Base-by-base conservation (phyloP, 2,797 vertebrate species). In the Anguilla marmorata region DNA sequence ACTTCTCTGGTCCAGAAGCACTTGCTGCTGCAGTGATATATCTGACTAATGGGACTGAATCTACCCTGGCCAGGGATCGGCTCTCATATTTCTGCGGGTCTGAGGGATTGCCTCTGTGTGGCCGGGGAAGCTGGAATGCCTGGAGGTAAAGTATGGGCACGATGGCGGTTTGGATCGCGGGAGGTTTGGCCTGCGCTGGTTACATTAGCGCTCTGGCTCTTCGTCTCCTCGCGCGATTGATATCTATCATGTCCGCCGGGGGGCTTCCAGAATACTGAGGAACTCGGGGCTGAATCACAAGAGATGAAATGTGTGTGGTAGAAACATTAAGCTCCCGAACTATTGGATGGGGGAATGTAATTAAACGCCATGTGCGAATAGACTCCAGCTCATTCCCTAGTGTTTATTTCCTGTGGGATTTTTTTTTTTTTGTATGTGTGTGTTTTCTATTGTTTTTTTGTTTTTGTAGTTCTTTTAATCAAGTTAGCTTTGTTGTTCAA, bases 301-400 rank as follows among this genome's bases (percentile, higher is more conserved):
- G 14, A 54, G 84, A 85, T 86, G 88, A 50, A 82, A 48, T 27
- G 79, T 69, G 45, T 86, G 89, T 90, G 87, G 56, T 79, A 83
- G 79, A 60, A 87, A 5, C 89, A 86, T 82, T 91, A 83, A 76
- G 80, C 69, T 86, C 45, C 89, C 90, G 84, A 89, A 82, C 88
- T 86, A 89, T 88, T 89, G 76, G 89, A 90, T 86, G 80, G 85
- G 41, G 86, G 85, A 50, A 52, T n/a, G 58, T 87, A 91, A 89
- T 91, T 72, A 89, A 90, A 91, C 66, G 87, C 83, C 87, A 69
- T 83, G 72, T 89, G 30, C 82, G 9, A 27, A 87, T 54, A 58
- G 87, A 24, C 45, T 86, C 52, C 37, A 79, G 63, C 63, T 24
- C 74, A 85, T 90, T 54, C 8, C 54, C 14, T 30, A 0, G 2